Conservation (phyloP, 2,797 vertebrate genomes). For the Valencia hispanica region DNA sequence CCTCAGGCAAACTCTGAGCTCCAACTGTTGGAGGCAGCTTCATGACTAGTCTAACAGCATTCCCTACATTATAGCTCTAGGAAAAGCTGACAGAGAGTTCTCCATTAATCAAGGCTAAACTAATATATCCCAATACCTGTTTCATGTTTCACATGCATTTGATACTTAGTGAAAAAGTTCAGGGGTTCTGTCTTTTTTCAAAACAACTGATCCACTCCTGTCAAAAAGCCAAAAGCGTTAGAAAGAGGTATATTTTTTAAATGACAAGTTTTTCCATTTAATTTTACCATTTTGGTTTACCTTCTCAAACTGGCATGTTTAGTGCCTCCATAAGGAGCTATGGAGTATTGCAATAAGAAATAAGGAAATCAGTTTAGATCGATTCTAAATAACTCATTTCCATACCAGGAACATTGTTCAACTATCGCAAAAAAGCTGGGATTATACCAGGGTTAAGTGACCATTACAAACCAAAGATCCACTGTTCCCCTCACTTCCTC, state of each 20-base stretch:
- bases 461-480: not conserved
- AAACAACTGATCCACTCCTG: no score
- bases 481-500: not conserved
- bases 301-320: not conserved
- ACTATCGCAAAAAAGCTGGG: not conserved
- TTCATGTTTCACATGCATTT: not conserved
- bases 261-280: not conserved
- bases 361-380: not conserved
- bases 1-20: slow-evolving; percentile 4
- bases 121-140: not conserved
- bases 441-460: not conserved
- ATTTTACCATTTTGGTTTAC: not conserved
- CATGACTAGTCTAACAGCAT: slow-evolving; percentile 39
- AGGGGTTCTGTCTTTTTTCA: not conserved
- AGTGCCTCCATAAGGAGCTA: not conserved
- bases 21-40: slow-evolving; percentile 18
- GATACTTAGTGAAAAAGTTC: not conserved
- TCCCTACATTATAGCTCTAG: slow-evolving; percentile 26
- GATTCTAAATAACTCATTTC: not conserved
- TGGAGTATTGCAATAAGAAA: not conserved
- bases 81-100: not conserved
- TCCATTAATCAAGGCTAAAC: not conserved
- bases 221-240: not conserved
- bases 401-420: no score
- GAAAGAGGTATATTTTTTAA: not conserved